Evolutionary conservation across 2,797 vertebrate species (phyloP).

Genomic region (Falco novaeseelandiae): DNA sequence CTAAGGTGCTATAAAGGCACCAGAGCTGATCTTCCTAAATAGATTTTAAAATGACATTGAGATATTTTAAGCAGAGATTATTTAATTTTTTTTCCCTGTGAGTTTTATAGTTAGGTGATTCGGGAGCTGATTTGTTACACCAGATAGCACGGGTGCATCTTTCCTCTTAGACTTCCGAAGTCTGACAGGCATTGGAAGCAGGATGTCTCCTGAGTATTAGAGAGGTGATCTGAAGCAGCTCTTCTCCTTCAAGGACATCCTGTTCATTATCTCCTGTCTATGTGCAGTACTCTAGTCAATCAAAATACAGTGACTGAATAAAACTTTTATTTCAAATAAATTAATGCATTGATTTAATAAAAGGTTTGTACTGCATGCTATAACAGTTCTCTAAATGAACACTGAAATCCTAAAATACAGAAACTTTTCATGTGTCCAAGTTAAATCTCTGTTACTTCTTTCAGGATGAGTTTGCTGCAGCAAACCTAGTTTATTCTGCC

Average conservation of each 20-base stretch:
- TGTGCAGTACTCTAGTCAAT: conserved; percentile 51
- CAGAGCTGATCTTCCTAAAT: conserved; percentile 68
- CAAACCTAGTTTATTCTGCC: conserved; percentile 26
- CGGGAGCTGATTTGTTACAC: conserved; percentile 68
- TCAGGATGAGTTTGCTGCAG: conserved; percentile 43
- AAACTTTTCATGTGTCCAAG: conserved; percentile 51
- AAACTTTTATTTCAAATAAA: conserved; percentile 73
- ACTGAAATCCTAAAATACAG: conserved; percentile 66
- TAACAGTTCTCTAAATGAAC: conserved; percentile 68
- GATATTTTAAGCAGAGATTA: conserved; percentile 70
- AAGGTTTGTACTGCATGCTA: conserved; percentile 46
- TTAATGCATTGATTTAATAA: conserved; percentile 69
- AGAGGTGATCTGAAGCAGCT: conserved; percentile 57
- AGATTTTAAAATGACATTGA: conserved; percentile 69
- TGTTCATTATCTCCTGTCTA: conserved; percentile 60
- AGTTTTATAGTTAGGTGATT: conserved; percentile 67
- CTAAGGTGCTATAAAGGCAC: conserved; percentile 68
- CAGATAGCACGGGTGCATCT: conserved; percentile 29
- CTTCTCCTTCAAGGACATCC: conserved; percentile 67
- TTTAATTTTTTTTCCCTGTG: conserved; percentile 56
- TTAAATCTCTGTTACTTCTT: conserved; percentile 57
- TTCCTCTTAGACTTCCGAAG: conserved; percentile 36
- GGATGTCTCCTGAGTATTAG: conserved; percentile 45
- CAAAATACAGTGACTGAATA: conserved; percentile 74
- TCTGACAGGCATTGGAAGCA: conserved; percentile 4